These are phyloP conservation scores for Microctenopoma lineatum DNA, from an alignment of 2,797 vertebrate species.

Conservation along the genomic window DNA sequence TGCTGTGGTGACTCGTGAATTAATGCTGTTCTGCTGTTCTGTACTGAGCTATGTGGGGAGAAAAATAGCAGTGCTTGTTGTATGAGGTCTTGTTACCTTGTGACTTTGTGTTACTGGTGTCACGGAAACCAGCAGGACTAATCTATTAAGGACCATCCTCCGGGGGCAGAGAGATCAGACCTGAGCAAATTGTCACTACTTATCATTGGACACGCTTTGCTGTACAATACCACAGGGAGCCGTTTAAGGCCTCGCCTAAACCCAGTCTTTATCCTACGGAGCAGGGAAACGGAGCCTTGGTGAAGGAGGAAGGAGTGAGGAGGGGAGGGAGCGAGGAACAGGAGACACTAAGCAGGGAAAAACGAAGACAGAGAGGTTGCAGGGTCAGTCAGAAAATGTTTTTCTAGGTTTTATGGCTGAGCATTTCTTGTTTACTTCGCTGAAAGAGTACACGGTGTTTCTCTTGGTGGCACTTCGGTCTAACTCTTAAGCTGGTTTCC, in stretches of 20 bases:
- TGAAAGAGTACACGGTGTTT: not conserved
- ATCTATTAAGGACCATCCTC: constrained; percentile 55
- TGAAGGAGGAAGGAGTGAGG: not conserved
- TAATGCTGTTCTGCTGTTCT: not conserved
- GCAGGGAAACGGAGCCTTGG: constrained; percentile 11
- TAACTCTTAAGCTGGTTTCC: not conserved
- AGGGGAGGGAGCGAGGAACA: not conserved
- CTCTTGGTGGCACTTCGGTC: not conserved
- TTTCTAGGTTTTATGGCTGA: constrained; percentile 9
- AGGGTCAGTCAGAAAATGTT: constrained; percentile 3
- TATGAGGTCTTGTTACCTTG: constrained; percentile 30
- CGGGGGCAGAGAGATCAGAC: constrained; percentile 46
- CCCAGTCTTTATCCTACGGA: constrained; percentile 37
- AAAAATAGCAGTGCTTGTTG: constrained; percentile 11
- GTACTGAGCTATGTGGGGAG: not conserved
- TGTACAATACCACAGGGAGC: constrained; percentile 47
- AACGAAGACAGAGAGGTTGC: not conserved
- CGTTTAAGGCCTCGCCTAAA: constrained; percentile 42
- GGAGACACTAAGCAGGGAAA: not conserved
- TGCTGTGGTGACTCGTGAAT: constrained; percentile 3
- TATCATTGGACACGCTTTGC: constrained; percentile 56
- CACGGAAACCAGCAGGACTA: constrained; percentile 53
- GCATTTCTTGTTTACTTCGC: constrained; percentile 16
- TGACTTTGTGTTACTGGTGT: constrained; percentile 44
- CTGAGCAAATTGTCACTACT: constrained; percentile 58